Percentiles rank a stretch among this genome's conserved stretches.
phyloP scores from a whole-genome alignment of 2,888 invertebrate genomes.

The Andrena chrysosceles region DNA sequence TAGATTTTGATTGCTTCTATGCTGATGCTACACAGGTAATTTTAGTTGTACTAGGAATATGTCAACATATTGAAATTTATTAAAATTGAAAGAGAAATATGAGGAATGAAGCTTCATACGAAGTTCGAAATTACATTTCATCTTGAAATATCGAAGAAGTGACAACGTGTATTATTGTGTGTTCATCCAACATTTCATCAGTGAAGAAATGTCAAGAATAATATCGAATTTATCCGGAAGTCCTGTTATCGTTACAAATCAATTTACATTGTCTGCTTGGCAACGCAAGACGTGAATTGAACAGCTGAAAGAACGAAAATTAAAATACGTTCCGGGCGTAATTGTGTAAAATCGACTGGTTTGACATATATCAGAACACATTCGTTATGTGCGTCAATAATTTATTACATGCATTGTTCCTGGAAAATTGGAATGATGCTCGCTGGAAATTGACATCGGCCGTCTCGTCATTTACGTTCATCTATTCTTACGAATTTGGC shows the following conservation, averaged over 20 bases:
- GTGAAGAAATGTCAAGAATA: not conserved
- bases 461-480: not conserved
- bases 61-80: not conserved
- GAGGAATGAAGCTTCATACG: not conserved
- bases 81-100: not conserved
- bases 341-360: not conserved
- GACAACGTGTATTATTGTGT: not conserved
- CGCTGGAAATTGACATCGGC: not conserved
- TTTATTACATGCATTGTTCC: not conserved
- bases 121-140: not conserved
- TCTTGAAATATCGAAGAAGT: not conserved
- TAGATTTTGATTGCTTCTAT: too few relatives aligned
- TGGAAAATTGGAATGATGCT: not conserved
- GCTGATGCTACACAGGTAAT: too few relatives aligned
- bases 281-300: not conserved
- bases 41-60: too few relatives aligned
- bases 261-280: not conserved
- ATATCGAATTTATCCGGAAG: not conserved
- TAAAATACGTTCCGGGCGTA: not conserved
- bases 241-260: not conserved
- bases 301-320: not conserved
- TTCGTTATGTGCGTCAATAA: not conserved
- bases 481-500: not conserved
- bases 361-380: not conserved
- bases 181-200: not conserved